phyloP scores from a whole-genome alignment of 2,113 vertebrate species.

The human region DNA sequence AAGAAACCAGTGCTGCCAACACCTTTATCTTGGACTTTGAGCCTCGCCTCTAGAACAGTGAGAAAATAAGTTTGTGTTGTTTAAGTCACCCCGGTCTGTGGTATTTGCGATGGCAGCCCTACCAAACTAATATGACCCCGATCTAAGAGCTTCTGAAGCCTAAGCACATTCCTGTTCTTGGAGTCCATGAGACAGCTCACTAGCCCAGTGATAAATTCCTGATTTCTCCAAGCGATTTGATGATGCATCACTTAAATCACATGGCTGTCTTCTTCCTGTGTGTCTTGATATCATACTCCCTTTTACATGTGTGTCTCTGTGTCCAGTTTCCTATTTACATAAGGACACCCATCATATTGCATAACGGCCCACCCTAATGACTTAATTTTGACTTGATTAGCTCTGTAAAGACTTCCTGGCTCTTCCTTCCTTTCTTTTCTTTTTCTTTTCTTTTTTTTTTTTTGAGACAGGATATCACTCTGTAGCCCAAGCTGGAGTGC shows the following conservation, averaged over 20 bases:
- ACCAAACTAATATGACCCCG: background rate
- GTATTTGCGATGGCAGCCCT: background rate
- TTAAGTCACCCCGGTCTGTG: background rate
- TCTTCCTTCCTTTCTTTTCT: background rate
- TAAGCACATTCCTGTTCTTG: background rate
- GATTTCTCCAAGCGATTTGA: background rate
- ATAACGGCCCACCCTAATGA: background rate
- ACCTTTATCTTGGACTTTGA: background rate
- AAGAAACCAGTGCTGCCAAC: background rate
- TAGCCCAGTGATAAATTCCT: background rate
- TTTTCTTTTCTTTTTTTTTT: background rate
- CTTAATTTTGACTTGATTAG: background rate
- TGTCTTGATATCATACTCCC: background rate
- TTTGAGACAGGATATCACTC: background rate
- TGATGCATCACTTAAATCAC: background rate
- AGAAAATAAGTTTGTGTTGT: background rate
- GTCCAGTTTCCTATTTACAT: background rate
- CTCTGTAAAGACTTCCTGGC: background rate
- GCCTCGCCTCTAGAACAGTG: background rate
- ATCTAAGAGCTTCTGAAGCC: background rate
- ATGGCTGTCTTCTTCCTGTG: background rate
- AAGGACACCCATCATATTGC: background rate
- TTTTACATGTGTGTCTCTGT: background rate
- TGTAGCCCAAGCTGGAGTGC: background rate
- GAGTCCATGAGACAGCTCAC: background rate